Evolutionary conservation across 2,888 invertebrate species (phyloP), one percentile per base, ranked within the genome.

Genomic region (Isotomurus palustris): DNA sequence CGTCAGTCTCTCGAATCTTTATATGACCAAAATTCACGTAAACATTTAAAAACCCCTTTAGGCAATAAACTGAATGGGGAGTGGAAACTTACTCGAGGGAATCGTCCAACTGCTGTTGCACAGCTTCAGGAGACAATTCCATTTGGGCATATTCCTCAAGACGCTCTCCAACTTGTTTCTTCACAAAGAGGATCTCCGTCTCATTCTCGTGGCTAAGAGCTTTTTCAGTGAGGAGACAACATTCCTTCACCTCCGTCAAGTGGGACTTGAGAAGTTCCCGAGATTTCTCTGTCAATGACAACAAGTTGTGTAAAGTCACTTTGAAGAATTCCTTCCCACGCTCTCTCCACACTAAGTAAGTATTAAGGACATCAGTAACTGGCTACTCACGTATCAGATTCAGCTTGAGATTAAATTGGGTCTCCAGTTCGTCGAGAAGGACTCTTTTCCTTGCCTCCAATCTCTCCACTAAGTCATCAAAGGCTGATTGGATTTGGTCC

Each of bases 191-290:
- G 38, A 78, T 74, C 65, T 78, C 78, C 22, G 76, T 78, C 60
- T 77, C 77, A 60, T 73, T 76, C 35, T 77, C 77, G 61, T 75
- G 74, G 38, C 73, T 72, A n/a, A 79, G 69, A 1, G 78, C 76
- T 43, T 77, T 76, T 61, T 78, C 76, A 3, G 78, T 78, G 57
- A 78, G 74, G 41, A 76, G 75, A 67, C 77, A 77, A 60, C 77
- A 76, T 52, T 73, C 75, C 59, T 72, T 73, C 45, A 78, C 74
- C 62, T 74, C 75, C 28, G 73, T 69, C 27, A 78, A 71, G 57
- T 75, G 74, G n/a, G 71, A 72, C 55, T 64, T 52, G 19, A 70
- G 38, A 27, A 62, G 41, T 29, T 53, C 62, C 74, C 75, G 65
- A 75, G 72, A 50, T 73, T 70, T 53, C 72, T 74, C 64, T 73